Base-by-base conservation (phyloP, 2,113 vertebrate genomes). In the Callorhinus ursinus region DNA sequence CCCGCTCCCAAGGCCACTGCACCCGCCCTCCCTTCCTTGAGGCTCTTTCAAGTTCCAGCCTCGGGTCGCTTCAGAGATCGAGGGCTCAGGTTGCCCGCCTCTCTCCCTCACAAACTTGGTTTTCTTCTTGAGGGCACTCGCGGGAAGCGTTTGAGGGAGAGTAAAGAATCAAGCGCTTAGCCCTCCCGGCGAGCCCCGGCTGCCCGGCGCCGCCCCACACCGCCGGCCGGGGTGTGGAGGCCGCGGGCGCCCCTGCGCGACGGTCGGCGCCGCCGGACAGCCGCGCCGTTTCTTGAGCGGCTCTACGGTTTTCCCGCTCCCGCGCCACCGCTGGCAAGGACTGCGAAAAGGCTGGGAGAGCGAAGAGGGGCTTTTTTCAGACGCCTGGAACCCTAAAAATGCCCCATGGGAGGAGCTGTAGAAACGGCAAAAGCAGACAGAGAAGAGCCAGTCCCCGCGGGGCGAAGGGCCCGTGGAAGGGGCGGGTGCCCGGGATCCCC, bases 191-290 rank as follows among this genome's bases (percentile, higher is more conserved):
- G 13, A 42, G 67, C 33, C n/a, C 13, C 16, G 7, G 83, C 39
- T 55, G 77, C 14, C 88, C 31, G 11, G 88, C 46, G 89, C 86
- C 59, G 53, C 49, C 88, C 1, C 14, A 74, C 55, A 1, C 61
- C 14, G 59, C 65, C 5, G 49, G 65, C 42, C 28, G 0, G 72
- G 81, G 49, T 57, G 74, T 46, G 7, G 95, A 79, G 79, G 87
- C 96, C 82, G 61, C 53, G n/a, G 94, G 97, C 94, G 76, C 80
- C 96, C 61, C 87, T 74, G 95, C 88, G 90, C 90, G 74, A 97
- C 84, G 0, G 55, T 94, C 81, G 12, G 59, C 22, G 82, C 90
- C 57, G 26, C 0, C 21, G 57, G 13, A 55, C 7, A 57, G 83
- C 59, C 26, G 74, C 82, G 42, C 63, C 1, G 82, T 14, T 26